A percentile compares a stretch with the other conserved stretches of the same genome.
Conservation (phyloP, 1,140 invertebrate genomes). For the Ceratoteleas bidentatus region DNA sequence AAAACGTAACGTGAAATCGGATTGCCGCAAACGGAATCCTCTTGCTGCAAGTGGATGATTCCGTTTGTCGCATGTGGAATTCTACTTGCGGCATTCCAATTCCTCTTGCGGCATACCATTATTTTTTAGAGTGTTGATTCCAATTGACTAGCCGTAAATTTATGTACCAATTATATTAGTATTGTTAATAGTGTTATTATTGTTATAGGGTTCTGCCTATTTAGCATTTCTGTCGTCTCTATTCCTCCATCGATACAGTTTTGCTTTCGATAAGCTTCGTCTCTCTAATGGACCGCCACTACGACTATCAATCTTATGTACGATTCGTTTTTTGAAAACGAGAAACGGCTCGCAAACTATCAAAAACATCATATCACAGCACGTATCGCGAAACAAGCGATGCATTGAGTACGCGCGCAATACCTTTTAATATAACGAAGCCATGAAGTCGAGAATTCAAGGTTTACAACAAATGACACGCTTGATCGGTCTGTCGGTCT, state of each 20-base stretch:
- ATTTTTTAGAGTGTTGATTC: no score
- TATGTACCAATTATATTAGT: no score
- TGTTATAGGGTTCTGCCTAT: neutral
- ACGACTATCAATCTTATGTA: constrained; percentile 44
- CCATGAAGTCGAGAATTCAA: constrained; percentile 39
- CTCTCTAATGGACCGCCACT: constrained; percentile 34
- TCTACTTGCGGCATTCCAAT: no score
- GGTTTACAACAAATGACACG: constrained; percentile 39
- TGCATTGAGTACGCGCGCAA: constrained; percentile 57
- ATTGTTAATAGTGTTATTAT: no score
- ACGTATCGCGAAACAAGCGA: constrained; percentile 64
- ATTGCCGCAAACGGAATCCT: no score
- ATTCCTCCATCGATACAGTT: constrained; percentile 1
- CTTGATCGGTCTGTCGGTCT: constrained; percentile 8
- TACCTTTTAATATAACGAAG: constrained; percentile 42
- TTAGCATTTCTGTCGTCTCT: no score
- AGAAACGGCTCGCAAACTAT: constrained; percentile 41
- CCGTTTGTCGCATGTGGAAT: no score
- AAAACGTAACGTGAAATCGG: no score
- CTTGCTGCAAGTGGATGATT: no score
- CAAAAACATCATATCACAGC: constrained; percentile 67
- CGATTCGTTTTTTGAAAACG: constrained; percentile 42
- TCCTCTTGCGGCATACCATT: no score
- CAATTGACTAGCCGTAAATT: constrained; percentile 42
- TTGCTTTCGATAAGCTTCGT: constrained; percentile 6